Percentiles rank a stretch among this genome's conserved stretches.
Conservation (phyloP, 2,113 vertebrate genomes). For the Eretmochelys imbricata region DNA sequence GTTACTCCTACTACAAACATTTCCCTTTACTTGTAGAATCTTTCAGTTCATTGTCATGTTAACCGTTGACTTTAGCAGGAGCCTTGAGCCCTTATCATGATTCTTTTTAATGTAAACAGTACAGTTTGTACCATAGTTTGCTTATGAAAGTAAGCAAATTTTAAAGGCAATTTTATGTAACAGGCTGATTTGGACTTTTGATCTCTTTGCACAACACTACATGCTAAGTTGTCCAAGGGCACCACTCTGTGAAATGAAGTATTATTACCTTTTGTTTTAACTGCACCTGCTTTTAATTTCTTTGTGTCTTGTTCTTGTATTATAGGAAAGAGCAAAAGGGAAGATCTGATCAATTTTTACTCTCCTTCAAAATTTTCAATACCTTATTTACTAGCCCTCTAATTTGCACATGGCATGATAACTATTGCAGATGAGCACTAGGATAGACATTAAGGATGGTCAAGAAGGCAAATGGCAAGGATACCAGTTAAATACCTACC, state of each 20-base stretch:
- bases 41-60: not conserved
- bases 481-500: not conserved
- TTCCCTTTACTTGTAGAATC: not conserved
- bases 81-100: not conserved
- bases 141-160: too few species aligned
- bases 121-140: not conserved
- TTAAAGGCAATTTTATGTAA: not conserved
- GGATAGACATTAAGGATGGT: not conserved
- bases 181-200: rapidly evolving
- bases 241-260: not conserved
- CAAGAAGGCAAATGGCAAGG: not conserved
- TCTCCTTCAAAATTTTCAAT: not conserved
- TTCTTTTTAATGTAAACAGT: not conserved
- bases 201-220: not conserved
- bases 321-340: not conserved
- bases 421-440: not conserved
- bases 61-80: not conserved
- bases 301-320: not conserved
- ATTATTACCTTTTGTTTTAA: not conserved
- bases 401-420: not conserved
- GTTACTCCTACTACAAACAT: rapidly evolving
- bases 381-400: not conserved
- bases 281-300: rapidly evolving
- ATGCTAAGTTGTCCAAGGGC: too few species aligned
- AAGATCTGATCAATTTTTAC: not conserved